Evolutionary conservation across 1,140 invertebrate genomes (phyloP), one percentile per base, ranked within the genome.

Genomic region (Whitmania pigra): DNA sequence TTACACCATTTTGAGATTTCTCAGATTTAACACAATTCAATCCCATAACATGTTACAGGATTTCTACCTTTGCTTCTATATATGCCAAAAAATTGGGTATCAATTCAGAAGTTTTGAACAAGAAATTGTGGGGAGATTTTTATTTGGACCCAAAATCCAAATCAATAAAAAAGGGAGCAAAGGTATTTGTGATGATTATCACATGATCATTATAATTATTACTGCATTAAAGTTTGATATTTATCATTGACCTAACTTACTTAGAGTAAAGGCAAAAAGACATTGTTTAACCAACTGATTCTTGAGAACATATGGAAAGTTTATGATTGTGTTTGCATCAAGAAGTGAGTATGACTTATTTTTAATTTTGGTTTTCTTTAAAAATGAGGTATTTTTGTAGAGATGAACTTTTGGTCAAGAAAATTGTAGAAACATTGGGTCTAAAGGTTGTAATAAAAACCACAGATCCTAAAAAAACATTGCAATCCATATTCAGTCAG

Each of bases 41-140:
- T 29, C 22, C 27, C 18, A 15, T 60, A 68, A 66, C 17, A 13
- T 75, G 4, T 85, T 90, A 0, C 84, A 87, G 84, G 13, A 79
- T 86, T 18, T 76, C 78, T 60, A 88, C 94, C 77, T 97, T 99
- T 86, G 91, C 93, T 15, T 86, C 86, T 78, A 85, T 96, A 66
- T 96, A 90, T 82, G 85, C 90, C 0, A 82, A 87, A 31, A 92
- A 94, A 82, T 82, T 94, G 69, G 89, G 86, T 22, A 83, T 89
- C 20, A 88, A 84, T 72, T 78, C 83, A 74, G 77, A 80, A 69
- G 77, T 90, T 49, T 80, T 91, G 11, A 86, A 87, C 76, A 89
- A 88, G 83, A 89, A 91, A 0, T 83, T 99, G 11, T 97, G 96
- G 92, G 95, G 95, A 67, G 93, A 99, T 83, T 97, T 86, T 84